Conservation (phyloP, 2,113 vertebrate genomes). For the Nyctibius bracteatus region DNA sequence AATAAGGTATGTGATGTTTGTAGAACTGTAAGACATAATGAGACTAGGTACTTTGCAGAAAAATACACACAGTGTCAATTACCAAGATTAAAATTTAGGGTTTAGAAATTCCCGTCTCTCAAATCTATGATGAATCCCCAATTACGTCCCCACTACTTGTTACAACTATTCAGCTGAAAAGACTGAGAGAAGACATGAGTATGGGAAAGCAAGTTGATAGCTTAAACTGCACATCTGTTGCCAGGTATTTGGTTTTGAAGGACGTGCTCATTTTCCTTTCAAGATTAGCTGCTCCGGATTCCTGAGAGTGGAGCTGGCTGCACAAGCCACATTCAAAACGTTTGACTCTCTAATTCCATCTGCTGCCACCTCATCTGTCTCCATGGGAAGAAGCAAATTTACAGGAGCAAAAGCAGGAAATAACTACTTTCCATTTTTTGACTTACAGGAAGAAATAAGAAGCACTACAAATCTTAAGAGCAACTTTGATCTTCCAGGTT, state of each 20-base stretch:
- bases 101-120: background rate
- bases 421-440: background rate
- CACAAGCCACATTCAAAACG: background rate
- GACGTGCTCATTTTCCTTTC: background rate
- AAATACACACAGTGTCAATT: background rate
- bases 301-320: background rate
- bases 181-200: background rate
- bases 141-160: background rate
- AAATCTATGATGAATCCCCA: background rate
- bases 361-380: slow-evolving; percentile 11
- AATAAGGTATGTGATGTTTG: background rate
- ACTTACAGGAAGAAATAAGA: background rate
- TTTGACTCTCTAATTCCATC: background rate
- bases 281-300: slow-evolving; percentile 24
- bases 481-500: background rate
- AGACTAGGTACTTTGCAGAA: background rate
- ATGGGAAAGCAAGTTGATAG: background rate
- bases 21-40: background rate
- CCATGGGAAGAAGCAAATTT: background rate
- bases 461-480: background rate
- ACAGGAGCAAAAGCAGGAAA: background rate
- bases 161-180: background rate
- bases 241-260: slow-evolving; percentile 7
- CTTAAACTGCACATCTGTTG: background rate
- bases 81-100: background rate